Evolutionary conservation across 2,797 vertebrate genomes (phyloP).

Genomic region (Sebastes hubbsi): DNA sequence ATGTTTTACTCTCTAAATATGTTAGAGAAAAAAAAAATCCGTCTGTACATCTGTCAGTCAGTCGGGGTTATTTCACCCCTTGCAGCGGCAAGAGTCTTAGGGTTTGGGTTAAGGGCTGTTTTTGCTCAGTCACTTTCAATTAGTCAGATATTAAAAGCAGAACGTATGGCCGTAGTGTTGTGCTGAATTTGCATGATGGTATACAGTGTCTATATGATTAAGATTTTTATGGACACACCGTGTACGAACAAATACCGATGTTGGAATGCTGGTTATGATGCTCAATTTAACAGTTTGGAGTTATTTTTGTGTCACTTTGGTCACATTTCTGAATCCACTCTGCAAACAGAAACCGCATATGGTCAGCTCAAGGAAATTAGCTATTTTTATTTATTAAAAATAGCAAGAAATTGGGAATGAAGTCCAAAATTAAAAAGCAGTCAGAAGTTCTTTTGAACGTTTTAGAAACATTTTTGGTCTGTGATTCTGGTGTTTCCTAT

Average conservation of each 20-base stretch:
- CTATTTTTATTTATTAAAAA: conserved; percentile 36
- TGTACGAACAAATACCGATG: conserved; percentile 24
- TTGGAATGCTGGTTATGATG: conserved; percentile 23
- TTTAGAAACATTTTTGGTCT: not conserved
- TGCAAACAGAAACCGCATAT: conserved; percentile 34
- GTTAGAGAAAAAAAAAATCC: conserved; percentile 66
- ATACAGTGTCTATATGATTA: conserved; percentile 30
- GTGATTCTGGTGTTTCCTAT: not conserved
- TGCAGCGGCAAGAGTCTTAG: conserved; percentile 33
- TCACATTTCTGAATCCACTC: conserved; percentile 29
- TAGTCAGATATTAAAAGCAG: conserved; percentile 55
- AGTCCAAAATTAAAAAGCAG: not conserved
- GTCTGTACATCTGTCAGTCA: conserved; percentile 74
- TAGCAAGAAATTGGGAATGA: not conserved
- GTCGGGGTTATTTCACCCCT: conserved; percentile 60
- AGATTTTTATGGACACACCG: conserved; percentile 25
- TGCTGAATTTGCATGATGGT: conserved; percentile 34
- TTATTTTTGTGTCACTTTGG: conserved; percentile 13
- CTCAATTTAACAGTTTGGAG: conserved; percentile 6
- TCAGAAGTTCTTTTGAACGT: not conserved
- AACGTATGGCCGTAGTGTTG: conserved; percentile 28
- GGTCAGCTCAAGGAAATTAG: not conserved
- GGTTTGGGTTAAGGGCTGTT: conserved; percentile 61
- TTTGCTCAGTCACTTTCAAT: conserved; percentile 68
- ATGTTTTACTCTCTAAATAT: conserved; percentile 77